Evolutionary conservation across 1,140 invertebrate species (phyloP).

Genomic region (Dendroctonus valens): DNA sequence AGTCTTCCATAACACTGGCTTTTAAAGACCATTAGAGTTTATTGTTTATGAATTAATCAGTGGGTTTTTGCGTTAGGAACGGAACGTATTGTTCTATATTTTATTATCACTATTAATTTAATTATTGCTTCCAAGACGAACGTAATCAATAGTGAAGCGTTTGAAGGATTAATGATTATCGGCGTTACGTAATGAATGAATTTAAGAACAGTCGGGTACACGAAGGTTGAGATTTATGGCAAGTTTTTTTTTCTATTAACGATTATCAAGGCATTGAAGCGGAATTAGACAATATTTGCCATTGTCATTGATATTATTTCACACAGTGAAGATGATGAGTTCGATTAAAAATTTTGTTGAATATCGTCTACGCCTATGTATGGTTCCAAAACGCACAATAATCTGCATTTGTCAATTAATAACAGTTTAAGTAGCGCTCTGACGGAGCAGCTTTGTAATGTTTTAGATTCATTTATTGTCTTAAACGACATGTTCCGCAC

Average conservation of each 20-base stretch:
- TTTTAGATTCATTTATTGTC: constrained; percentile 13
- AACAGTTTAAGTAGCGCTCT: constrained; percentile 7
- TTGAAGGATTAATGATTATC: constrained; percentile 10
- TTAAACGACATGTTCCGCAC: constrained; percentile 22
- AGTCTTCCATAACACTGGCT: no score
- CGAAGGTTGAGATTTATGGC: background rate
- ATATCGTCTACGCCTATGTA: background rate
- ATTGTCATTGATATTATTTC: background rate
- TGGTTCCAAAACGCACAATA: background rate
- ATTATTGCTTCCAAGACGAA: background rate
- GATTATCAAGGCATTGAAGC: constrained; percentile 3
- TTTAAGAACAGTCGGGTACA: background rate
- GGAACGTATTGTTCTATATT: no score
- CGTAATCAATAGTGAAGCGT: background rate
- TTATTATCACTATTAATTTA: no score
- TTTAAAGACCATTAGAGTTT: background rate
- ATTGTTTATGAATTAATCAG: background rate
- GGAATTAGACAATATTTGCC: constrained; percentile 5
- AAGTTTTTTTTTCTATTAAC: constrained; percentile 1
- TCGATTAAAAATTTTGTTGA: background rate
- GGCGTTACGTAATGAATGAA: background rate
- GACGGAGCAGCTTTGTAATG: constrained; percentile 7
- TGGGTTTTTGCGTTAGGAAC: no score
- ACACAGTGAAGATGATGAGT: constrained; percentile 4
- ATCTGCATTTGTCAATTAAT: constrained; percentile 10